A percentile compares a stretch with the other conserved stretches of the same genome.
phyloP scores from a whole-genome alignment of 2,113 vertebrate species.

The Pangasianodon hypophthalmus region DNA sequence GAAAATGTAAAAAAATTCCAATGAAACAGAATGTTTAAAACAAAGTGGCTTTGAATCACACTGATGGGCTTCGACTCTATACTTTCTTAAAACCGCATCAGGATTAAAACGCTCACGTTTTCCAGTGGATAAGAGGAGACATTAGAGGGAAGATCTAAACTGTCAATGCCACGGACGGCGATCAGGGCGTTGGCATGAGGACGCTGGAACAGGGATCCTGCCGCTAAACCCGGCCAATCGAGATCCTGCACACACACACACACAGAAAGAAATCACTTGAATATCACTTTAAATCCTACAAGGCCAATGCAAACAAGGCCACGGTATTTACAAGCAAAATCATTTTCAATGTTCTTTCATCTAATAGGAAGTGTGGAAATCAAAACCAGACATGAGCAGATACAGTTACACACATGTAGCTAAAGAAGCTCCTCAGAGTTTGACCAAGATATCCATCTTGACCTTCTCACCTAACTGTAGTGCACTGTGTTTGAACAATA shows the following conservation, averaged over 20 bases:
- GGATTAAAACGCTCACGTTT: slow-evolving; percentile 76
- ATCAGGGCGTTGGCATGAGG: slow-evolving; percentile 88
- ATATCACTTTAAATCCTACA: neutral
- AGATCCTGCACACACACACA: slow-evolving; percentile 78
- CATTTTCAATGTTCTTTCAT: neutral
- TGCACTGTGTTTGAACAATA: too few relatives aligned
- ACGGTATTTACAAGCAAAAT: neutral
- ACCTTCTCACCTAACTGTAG: too few relatives aligned
- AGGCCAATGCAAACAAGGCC: neutral
- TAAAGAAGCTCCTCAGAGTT: too few relatives aligned
- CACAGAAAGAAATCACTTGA: neutral
- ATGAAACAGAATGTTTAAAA: neutral
- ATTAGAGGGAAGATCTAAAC: slow-evolving; percentile 75
- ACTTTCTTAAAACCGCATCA: neutral
- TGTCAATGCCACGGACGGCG: slow-evolving; percentile 86
- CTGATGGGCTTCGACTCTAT: neutral
- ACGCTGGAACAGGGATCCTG: slow-evolving; percentile 87
- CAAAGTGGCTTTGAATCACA: neutral
- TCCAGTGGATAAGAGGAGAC: slow-evolving; percentile 88
- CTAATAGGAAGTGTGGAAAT: neutral
- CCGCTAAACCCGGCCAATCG: slow-evolving; percentile 87
- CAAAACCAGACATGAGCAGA: neutral
- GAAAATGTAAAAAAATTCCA: neutral
- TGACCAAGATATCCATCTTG: too few relatives aligned
- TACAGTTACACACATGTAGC: too few relatives aligned